Percentiles rank a stretch among this genome's conserved stretches.
Evolutionary conservation across 2,888 invertebrate genomes (phyloP).

Genomic region (Aphodius granarius): DNA sequence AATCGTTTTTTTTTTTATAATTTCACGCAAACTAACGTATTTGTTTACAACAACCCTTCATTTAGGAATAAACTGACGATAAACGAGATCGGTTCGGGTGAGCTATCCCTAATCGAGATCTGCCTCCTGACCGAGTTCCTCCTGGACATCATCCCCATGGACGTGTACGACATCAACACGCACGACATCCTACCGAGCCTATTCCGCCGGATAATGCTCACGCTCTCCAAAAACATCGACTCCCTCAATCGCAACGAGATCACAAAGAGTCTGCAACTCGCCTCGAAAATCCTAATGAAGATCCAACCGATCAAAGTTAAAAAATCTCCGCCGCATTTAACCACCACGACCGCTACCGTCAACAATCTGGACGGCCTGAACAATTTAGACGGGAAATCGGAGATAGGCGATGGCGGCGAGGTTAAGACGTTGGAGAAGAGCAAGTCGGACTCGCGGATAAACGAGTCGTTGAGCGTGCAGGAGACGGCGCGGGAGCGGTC

Average conservation of each 20-base stretch:
- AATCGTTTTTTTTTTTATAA: too few relatives aligned
- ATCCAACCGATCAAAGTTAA: constrained; percentile 68
- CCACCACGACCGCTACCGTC: too few relatives aligned
- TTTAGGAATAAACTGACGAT: constrained; percentile 33
- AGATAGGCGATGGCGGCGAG: neutral
- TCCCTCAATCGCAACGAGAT: constrained; percentile 64
- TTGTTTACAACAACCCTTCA: too few relatives aligned
- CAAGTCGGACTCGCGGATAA: constrained; percentile 67
- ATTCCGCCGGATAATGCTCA: constrained; percentile 66
- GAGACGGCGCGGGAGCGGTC: constrained; percentile 49
- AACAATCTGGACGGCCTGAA: too few relatives aligned
- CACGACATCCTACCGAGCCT: constrained; percentile 78
- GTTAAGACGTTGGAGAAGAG: constrained; percentile 59
- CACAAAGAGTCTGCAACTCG: constrained; percentile 65
- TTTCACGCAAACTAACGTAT: too few relatives aligned
- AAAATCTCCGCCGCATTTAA: constrained; percentile 21
- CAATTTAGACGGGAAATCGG: neutral
- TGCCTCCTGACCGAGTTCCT: constrained; percentile 75
- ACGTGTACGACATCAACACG: constrained; percentile 76
- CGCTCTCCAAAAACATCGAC: constrained; percentile 61
- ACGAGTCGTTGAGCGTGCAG: constrained; percentile 52
- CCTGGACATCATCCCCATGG: constrained; percentile 73
- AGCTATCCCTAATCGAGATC: constrained; percentile 68
- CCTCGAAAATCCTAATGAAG: constrained; percentile 72
- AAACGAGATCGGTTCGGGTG: constrained; percentile 64